Base-by-base conservation (phyloP, 2,113 vertebrate species). In the Aldabrachelys gigantea region DNA sequence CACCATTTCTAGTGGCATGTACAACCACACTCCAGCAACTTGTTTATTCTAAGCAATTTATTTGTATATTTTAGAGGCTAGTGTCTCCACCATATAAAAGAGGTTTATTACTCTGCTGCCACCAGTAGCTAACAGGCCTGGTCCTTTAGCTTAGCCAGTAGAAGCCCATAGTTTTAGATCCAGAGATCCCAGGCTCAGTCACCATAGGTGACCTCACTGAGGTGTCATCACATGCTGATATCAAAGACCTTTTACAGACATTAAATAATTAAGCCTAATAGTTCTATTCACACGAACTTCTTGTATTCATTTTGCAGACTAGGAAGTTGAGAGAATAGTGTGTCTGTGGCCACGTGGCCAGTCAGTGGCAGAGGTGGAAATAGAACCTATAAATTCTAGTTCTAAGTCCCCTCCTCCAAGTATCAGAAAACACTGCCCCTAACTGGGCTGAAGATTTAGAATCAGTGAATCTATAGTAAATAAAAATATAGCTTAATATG, bases 401-500 rank as follows among this genome's bases (percentile, higher is more conserved):
- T 84, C 80, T 85, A 88, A 50, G 49, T 38, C 44, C 78, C 83
- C 52, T 47, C 16, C 65, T 69, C 8, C 35, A 69, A 31, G 25
- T 62, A 31, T 31, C 57, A 50, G 12, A 84, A 75, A n/a, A 72
- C 65, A 25, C 11, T 41, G 41, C 6, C 38, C 12, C 21, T 76
- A 44, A 41, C 38, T 76, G 41, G 10, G 41, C 25, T 76, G 22
- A 41, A 24, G 88, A 91, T 80, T 94, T 90, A 27, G 65, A 56
- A 85, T 91, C 19, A 82, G 29, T 62, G 41, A 31, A 91, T 1
- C 72, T 87, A 56, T 76, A 91, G 84, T 84, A 87, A 92, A 2
- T 84, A 12, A 38, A 80, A 94, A 88, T 86, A 50, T 72, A 31
- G 50, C 16, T 50, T 96, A 85, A 95, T 90, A 89, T 53, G 49